Percentiles rank a stretch among this genome's conserved stretches.
These are phyloP conservation scores for Borostomias antarcticus DNA, from an alignment of 2,797 vertebrate species.

Conservation along the genomic window DNA sequence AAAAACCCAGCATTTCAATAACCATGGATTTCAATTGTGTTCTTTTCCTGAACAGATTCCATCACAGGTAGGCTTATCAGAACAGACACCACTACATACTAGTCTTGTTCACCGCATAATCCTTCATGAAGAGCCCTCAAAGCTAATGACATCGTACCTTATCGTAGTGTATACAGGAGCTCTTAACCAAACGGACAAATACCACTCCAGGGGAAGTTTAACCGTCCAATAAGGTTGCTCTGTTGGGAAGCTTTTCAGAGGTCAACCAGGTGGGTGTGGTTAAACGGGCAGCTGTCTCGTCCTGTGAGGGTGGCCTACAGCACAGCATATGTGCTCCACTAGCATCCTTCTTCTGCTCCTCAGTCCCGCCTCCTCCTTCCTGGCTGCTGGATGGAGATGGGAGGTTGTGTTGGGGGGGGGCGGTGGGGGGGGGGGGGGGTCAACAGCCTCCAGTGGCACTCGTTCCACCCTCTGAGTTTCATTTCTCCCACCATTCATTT, in stretches of 20 bases:
- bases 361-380: slow-evolving; percentile 20
- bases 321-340: no score
- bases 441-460: slow-evolving; percentile 51
- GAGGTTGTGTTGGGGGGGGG: slow-evolving; percentile 31
- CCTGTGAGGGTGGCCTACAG: slow-evolving; percentile 59
- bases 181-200: not conserved
- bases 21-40: slow-evolving; percentile 42
- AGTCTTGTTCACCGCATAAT: not conserved
- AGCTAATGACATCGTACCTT: slow-evolving; percentile 36
- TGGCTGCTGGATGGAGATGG: slow-evolving; percentile 46
- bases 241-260: not conserved
- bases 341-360: slow-evolving; percentile 57
- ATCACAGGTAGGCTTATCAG: slow-evolving; percentile 63
- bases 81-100: slow-evolving; percentile 18
- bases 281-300: slow-evolving; percentile 59
- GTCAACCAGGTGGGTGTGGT: slow-evolving; percentile 39
- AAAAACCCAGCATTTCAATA: slow-evolving; percentile 8
- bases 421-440: slow-evolving; percentile 49
- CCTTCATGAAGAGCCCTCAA: slow-evolving; percentile 53
- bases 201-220: not conserved
- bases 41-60: slow-evolving; percentile 65
- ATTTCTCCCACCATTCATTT: slow-evolving; percentile 71
- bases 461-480: slow-evolving; percentile 68
- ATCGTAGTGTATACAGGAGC: not conserved
- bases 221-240: not conserved